Conservation (phyloP, 2,888 invertebrate genomes). For the Falcaria lacertinaria region DNA sequence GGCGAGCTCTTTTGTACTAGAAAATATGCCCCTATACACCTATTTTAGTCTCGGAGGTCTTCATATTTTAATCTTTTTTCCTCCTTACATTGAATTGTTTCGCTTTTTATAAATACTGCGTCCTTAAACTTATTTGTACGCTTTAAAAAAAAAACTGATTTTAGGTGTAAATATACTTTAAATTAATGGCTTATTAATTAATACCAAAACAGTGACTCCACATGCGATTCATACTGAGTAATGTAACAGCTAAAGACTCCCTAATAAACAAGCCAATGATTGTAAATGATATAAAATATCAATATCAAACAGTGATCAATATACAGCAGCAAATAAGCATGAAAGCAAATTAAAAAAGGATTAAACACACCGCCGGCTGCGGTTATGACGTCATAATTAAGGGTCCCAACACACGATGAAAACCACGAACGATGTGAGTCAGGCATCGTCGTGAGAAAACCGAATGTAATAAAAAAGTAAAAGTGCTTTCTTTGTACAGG, state of each 20-base stretch:
- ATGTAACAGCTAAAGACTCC: not conserved
- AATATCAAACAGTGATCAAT: constrained; percentile 49
- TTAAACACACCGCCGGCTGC: constrained; percentile 34
- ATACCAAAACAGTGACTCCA: not conserved
- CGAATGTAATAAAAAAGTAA: constrained; percentile 67
- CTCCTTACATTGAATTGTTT: not conserved
- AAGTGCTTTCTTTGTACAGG: constrained; percentile 72
- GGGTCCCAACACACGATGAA: constrained; percentile 47
- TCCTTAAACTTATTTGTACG: too few relatives aligned
- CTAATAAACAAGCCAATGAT: not conserved
- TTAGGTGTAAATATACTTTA: not conserved
- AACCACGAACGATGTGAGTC: constrained; percentile 54
- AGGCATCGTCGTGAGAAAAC: constrained; percentile 60
- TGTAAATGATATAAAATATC: constrained; percentile 33
- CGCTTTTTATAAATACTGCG: too few relatives aligned
- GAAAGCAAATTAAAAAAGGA: constrained; percentile 50
- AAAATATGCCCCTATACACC: not conserved
- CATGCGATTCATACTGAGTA: not conserved
- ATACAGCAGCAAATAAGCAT: constrained; percentile 57
- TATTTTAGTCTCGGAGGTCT: constrained; percentile 25
- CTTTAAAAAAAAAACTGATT: constrained; percentile 2
- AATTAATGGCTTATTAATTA: not conserved
- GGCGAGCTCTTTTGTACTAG: constrained; percentile 25
- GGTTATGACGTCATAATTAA: constrained; percentile 72
- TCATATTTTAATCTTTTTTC: constrained; percentile 46